Base-by-base conservation (phyloP, 2,888 invertebrate species). In the Ennomos fuscantarius region DNA sequence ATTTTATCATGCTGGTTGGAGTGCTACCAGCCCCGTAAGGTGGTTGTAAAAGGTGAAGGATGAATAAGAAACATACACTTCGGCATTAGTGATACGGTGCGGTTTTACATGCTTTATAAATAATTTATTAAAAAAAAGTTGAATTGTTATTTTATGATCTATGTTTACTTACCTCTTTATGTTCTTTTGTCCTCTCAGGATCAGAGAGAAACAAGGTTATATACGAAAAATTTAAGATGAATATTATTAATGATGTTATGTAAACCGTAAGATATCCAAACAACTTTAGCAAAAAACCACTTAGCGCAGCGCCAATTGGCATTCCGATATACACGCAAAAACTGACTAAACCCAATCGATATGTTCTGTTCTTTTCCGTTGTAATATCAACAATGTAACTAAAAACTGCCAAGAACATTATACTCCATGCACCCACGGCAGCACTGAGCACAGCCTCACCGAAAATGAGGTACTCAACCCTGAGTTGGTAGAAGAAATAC, bases 181-280 rank as follows among this genome's bases (percentile, higher is more conserved):
- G 94, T 92, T 76, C 95, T 95, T 1, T 95, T 94, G 9, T 95
- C 95, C 78, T 49, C 10, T 11, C 37, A 12, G 43, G 37, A 46
- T 62, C 62, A 15, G 37, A 36, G 24, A 62, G 12, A 9, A 51
- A n/a, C 1, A 58, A 55, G 10, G 33, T 32, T 10, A 58, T 24
- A 24, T 62, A 62, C 0, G 15, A 11, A 9, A 50, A 9, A 11
- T 61, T 61, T 10, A 45, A 8, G 9, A 36, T 6, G 1, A 53
- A 46, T 11, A 55, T 9, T 0, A 32, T n/a, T 10, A 58, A 9
- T 34, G 56, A 10, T 8, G 12, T n/a, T 46, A 52, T 52, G 13
- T 48, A 64, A 11, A 59, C 41, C 5, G 59, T 49, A 15, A 83
- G 81, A 54, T 79, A 84, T 9, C 84, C 84, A 42, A 66, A 43